Percentiles rank a stretch among this genome's conserved stretches.
phyloP scores from a whole-genome alignment of 2,888 invertebrate genomes.

The Mactromeris polynyma region DNA sequence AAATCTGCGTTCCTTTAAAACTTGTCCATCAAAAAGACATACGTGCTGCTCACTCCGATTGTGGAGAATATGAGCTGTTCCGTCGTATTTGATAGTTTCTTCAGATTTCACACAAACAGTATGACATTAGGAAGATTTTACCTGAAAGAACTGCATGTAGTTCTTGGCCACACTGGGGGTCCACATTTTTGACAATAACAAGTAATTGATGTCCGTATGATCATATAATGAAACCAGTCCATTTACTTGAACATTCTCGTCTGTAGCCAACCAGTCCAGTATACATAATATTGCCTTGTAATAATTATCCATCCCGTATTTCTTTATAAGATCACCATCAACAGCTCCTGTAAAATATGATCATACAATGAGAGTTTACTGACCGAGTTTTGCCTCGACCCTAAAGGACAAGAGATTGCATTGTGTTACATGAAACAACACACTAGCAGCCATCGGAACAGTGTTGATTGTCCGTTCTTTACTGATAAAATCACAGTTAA shows the following conservation, averaged over 20 bases:
- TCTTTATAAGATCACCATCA: background rate
- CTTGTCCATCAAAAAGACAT: too few species aligned
- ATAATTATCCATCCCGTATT: constrained; percentile 29
- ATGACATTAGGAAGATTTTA: background rate
- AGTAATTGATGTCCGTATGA: background rate
- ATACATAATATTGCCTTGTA: constrained; percentile 33
- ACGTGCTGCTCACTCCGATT: too few species aligned
- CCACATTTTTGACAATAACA: background rate
- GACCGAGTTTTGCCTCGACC: too few species aligned
- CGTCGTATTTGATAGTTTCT: too few species aligned
- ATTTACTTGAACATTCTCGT: constrained; percentile 52
- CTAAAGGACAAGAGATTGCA: too few species aligned
- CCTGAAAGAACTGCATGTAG: background rate
- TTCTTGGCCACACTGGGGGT: background rate
- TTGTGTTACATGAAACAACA: too few species aligned
- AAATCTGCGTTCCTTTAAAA: too few species aligned
- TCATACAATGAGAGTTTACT: background rate
- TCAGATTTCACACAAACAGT: too few species aligned
- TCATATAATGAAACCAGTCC: background rate
- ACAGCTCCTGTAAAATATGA: background rate
- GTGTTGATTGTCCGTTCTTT: too few species aligned
- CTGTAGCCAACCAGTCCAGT: constrained; percentile 41
- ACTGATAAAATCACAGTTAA: too few species aligned
- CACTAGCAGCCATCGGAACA: too few species aligned
- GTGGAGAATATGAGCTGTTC: too few species aligned